A percentile compares a stretch with the other conserved stretches of the same genome.
Conservation (phyloP, 2,888 invertebrate genomes). For the Corbicula japonica region DNA sequence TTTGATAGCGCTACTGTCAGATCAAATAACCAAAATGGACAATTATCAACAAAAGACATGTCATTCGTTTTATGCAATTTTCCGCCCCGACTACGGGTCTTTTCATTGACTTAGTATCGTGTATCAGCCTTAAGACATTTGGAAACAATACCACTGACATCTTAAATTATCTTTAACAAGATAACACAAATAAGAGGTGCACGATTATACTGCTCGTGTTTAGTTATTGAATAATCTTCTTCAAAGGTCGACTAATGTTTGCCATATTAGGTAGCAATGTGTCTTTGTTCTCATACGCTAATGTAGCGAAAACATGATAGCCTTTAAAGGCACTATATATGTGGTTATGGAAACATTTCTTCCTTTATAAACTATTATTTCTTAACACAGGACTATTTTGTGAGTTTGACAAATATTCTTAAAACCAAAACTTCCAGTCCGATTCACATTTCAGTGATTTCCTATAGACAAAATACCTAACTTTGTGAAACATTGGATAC, state of each 20-base stretch:
- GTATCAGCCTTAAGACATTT: constrained; percentile 58
- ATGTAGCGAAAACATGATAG: too few species aligned
- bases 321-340: too few species aligned
- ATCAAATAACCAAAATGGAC: constrained; percentile 56
- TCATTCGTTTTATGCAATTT: constrained; percentile 52
- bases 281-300: too few species aligned
- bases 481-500: too few species aligned
- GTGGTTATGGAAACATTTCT: too few species aligned
- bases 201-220: constrained; percentile 33
- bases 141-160: constrained; percentile 67
- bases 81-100: constrained; percentile 50
- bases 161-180: constrained; percentile 68
- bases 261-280: too few species aligned
- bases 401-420: too few species aligned
- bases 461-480: too few species aligned
- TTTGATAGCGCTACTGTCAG: constrained; percentile 47
- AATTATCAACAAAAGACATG: constrained; percentile 61
- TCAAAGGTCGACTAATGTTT: constrained; percentile 6
- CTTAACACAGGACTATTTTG: too few species aligned
- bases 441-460: too few species aligned
- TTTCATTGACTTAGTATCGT: constrained; percentile 55
- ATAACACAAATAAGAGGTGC: constrained; percentile 46
- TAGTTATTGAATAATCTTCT: constrained; percentile 29
- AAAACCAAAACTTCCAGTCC: too few species aligned
- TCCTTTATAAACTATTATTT: too few species aligned